Evolutionary conservation across 2,888 invertebrate genomes (phyloP), one percentile per base, ranked within the genome.

Genomic region (Ophion ventricosus): DNA sequence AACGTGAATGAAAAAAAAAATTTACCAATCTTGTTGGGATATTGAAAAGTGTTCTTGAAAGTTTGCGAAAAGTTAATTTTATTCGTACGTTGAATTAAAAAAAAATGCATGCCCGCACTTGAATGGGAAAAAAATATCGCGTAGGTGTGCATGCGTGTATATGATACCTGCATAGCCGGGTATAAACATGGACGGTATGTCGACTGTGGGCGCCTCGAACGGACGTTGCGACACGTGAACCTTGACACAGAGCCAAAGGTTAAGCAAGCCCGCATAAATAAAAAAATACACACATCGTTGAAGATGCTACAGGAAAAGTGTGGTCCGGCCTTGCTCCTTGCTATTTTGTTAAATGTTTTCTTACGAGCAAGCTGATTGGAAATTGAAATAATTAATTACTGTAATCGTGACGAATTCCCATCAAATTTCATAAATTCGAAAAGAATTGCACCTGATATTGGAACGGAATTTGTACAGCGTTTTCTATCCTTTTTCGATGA

Each of bases 161-260:
- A 35, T 20, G 57, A 54, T 35, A 23, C 43, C 10, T 25, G 43
- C 35, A 35, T 43, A 66, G 7, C 1, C 43, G 54, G 17, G 25
- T 11, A 57, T 29, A 26, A 25, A 25, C 54, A 73, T 43, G 29
- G 67, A 29, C 66, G 25, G 43, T 20, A 56, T 66, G 57, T 14
- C 20, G 59, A 63, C n/a, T 29, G 43, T 43, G 54, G 66, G 43
- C 66, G 75, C 35, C 74, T 57, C 79, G 70, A 49, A 61, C 79
- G 67, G 61, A 59, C 69, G 74, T 78, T 81, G 75, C 66, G 70
- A 75, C 78, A 70, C 78, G 70, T 70, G 80, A 87, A 84, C 86
- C 86, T 87, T 87, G 86, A 87, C 84, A 85, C 78, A 43, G 61
- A 84, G 85, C 86, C 86, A 87, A 82, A 87, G 86, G 87, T 87